phyloP scores from a whole-genome alignment of 2,113 vertebrate genomes.

The Catharus bicknelli region DNA sequence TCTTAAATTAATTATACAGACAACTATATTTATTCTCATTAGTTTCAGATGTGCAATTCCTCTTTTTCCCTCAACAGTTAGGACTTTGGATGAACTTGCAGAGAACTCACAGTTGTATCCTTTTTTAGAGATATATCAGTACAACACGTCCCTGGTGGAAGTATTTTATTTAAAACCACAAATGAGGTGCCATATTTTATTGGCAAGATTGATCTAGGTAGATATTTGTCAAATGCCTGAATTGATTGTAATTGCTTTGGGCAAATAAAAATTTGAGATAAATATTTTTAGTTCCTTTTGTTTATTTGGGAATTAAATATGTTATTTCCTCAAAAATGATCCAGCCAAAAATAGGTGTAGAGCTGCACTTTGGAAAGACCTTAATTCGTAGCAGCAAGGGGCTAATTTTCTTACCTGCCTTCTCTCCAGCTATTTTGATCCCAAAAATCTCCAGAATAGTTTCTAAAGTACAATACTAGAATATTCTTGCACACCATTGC shows the following conservation, averaged over 20 bases:
- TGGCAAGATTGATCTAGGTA: neutral
- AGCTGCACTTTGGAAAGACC: neutral
- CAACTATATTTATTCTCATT: neutral
- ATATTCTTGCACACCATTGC: neutral
- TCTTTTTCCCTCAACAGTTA: neutral
- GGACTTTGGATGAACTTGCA: neutral
- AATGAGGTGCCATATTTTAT: neutral
- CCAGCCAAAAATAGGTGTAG: neutral
- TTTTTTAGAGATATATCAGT: neutral
- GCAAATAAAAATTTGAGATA: conserved; percentile 4
- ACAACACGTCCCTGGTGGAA: neutral
- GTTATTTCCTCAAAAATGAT: conserved; percentile 11
- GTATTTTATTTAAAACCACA: neutral
- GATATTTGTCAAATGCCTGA: neutral
- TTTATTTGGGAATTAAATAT: conserved; percentile 15
- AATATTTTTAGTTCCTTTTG: neutral
- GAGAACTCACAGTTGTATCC: neutral
- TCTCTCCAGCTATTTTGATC: neutral
- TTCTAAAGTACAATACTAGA: neutral
- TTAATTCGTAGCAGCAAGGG: neutral
- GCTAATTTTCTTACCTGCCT: neutral
- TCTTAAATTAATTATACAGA: neutral
- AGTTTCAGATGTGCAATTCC: neutral
- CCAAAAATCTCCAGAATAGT: neutral
- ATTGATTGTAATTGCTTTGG: conserved; percentile 10